Evolutionary conservation across 2,113 vertebrate genomes (phyloP), one percentile per base, ranked within the genome.

Genomic region (Macaca nemestrina): DNA sequence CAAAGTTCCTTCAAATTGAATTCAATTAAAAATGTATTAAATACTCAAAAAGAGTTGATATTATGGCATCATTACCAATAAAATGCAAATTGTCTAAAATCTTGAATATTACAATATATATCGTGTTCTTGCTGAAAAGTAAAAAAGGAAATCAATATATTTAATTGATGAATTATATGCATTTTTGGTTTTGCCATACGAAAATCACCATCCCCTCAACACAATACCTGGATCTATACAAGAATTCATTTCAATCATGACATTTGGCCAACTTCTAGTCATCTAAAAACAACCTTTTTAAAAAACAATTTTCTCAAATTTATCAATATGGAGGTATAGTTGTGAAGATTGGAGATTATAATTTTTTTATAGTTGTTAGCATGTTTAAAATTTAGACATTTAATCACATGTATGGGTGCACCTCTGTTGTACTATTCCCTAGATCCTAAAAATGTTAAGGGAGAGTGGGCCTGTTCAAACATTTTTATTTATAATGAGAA

Each of bases 1-100:
- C 18, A 90, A 87, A 73, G 20, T 88, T 94, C 79, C 35, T 88
- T 30, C 4, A 94, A 84, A 8, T 9, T 88, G 14, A 90, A 80
- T 79, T 93, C 32, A 75, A 43, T 93, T 59, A 83, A 84, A 95
- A 88, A 43, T 40, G 27, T 61, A 72, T 48, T 50, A 57, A 97
- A n/a, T 45, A 23, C 14, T 59, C 8, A 80, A 59, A 67, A 79
- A 59, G 83, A 43, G 5, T 38, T 78, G 32, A 48, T 59, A 57
- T 78, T 88, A 25, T 78, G 35, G 0, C 5, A 80, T 84, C n/a
- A 92, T 52, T 68, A n/a, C 73, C 12, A 93, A 48, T 72, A 40
- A 93, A 57, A 59, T 45, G 17, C 48, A 64, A 52, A 87, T 52
- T 83, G 61, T 67, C 17, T 87, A 43, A 45, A 52, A 86, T 27